Evolutionary conservation across 2,797 vertebrate genomes (phyloP).

Genomic region (Rhinella marina): DNA sequence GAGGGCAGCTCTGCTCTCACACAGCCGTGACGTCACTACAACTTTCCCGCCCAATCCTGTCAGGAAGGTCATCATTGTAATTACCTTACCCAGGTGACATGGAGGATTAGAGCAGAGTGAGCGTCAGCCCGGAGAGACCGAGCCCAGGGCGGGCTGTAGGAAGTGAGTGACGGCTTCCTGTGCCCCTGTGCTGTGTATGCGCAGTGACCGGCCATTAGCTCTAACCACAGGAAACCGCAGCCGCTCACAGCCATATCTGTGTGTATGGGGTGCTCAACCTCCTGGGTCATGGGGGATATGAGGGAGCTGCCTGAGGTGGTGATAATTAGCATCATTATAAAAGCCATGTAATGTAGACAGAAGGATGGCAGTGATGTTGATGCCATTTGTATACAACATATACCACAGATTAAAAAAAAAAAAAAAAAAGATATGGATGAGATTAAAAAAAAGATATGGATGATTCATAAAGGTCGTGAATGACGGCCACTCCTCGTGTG

Average conservation of each 20-base stretch:
- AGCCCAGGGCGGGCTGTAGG: background rate
- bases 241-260: background rate
- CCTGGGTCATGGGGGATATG: too few species aligned
- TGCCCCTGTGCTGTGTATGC: background rate
- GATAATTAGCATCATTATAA: too few species aligned
- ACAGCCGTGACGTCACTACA: background rate
- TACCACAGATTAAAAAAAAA: too few species aligned
- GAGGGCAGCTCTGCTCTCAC: background rate
- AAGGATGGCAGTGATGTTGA: too few species aligned
- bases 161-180: conserved; percentile 8
- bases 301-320: too few species aligned
- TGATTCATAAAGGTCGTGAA: too few species aligned
- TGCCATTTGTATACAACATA: too few species aligned
- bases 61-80: background rate
- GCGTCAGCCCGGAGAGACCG: background rate
- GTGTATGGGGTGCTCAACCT: too few species aligned
- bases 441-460: too few species aligned
- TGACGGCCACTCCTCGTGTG: too few species aligned
- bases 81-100: background rate
- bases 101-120: background rate
- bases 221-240: background rate
- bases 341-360: too few species aligned
- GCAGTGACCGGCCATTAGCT: background rate
- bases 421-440: too few species aligned
- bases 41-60: conserved; percentile 17